Evolutionary conservation across 2,113 vertebrate genomes (phyloP), one percentile per base, ranked within the genome.

Genomic region (Collichthys lucidus): DNA sequence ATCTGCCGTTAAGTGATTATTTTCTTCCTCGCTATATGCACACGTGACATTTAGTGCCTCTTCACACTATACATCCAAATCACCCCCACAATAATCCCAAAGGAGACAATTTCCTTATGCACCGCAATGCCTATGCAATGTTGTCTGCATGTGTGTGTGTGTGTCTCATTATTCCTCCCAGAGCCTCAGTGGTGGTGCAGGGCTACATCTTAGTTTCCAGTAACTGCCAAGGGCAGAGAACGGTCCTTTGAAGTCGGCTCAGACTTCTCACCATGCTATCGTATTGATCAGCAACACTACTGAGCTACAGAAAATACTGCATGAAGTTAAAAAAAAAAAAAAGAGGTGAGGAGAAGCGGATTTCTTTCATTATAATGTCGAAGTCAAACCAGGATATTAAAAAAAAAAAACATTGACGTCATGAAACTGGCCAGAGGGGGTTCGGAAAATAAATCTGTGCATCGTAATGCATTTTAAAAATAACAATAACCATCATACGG

Each of bases 201-300:
- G 10, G 70, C 77, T 79, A 60, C 79, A 55, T 83, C 55, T 82
- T 57, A 84, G 83, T 74, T 84, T 70, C 78, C 82, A 82, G 72
- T 77, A 83, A 85, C 55, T 49, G 82, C 83, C 70, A 59, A 84
- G 80, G 88, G 85, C 84, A 86, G 68, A 62, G 73, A 69, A 77
- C 83, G 17, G 47, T 22, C 56, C 79, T 89, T 91, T 93, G 88
- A 93, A 90, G 90, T 91, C 60, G 24, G 79, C 87, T 84, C 85
- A 88, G 85, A 88, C 88, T 83, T 71, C 82, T 85, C 40, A 29
- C 74, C 17, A 62, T 5, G 24, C 82, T 86, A 84, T 89, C 59
- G n/a, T 80, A 88, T 79, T 87, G 90, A 90, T 91, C 88, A 83
- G 85, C 70, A 65, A 65, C 52, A 14, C 50, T 31, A 57, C 63